Evolutionary conservation across 2,888 invertebrate species (phyloP), one percentile per base, ranked within the genome.

Genomic region (Leptogaster cylindrica): DNA sequence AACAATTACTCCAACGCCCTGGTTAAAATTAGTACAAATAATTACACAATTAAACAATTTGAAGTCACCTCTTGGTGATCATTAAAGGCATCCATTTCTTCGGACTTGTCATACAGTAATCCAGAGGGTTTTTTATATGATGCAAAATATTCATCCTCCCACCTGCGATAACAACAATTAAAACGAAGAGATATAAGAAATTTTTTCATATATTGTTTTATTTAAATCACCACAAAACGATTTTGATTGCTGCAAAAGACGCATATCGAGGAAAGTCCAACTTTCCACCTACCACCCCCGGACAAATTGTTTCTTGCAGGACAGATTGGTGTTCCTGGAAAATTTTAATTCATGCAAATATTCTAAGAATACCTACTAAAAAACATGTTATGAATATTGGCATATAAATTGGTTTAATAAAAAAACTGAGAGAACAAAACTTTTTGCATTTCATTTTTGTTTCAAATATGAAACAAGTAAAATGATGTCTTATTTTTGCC

Each of bases 211-310:
- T 51, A 20, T 12, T 25, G 8, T 12, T 27, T 23, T 51, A n/a
- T 16, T 7, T 10, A n/a, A 18, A 23, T 48, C 3, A 79, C 93
- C 92, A 93, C n/a, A 88, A 79, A 0, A 92, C 91, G 72, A 92
- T 85, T 82, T 93, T 93, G 14, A 91, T 88, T 0, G 92, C 87
- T 1, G 92, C 92, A 82, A 92, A 92, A 0, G 92, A 92, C 5
- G 91, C 92, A 76, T 89, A 90, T 61, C 91, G 85, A 0, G 93
- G 93, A 78, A 92, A 92, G 78, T 92, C 92, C 58, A 92, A 79
- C 72, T 89, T 85, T 0, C 92, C 92, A 10, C 92, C 92, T 28
- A 91, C 90, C n/a, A 92, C 87, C 23, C 90, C 89, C 1, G 86
- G 83, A 74, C 93, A 93, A 69, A 93, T 83, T 1, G 88, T 88